phyloP scores from a whole-genome alignment of 2,888 invertebrate genomes.

The Aricia artaxerxes region DNA sequence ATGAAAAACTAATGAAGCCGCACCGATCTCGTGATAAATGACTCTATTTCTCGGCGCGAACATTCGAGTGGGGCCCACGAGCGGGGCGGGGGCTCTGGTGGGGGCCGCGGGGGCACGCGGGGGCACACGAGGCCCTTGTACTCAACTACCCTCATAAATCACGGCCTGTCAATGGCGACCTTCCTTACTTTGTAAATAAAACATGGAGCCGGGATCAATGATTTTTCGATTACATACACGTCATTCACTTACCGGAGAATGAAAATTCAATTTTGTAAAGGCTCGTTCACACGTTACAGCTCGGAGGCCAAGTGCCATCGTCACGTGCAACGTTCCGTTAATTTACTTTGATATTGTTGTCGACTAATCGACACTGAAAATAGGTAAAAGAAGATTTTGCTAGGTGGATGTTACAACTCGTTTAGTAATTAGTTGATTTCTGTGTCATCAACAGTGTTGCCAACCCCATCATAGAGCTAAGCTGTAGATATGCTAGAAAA shows the following conservation, averaged over 20 bases:
- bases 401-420: neutral
- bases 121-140: constrained; percentile 2
- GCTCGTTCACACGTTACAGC: neutral
- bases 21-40: neutral
- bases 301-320: neutral
- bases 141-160: constrained; percentile 28
- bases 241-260: constrained; percentile 16
- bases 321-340: neutral
- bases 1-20: constrained; percentile 25
- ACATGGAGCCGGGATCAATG: constrained; percentile 28
- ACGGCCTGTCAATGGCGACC: constrained; percentile 28
- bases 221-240: constrained; percentile 27
- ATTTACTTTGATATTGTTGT: neutral
- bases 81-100: neutral
- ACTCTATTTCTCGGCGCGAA: constrained; percentile 3
- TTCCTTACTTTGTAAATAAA: constrained; percentile 32
- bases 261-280: constrained; percentile 25
- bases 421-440: neutral
- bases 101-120: neutral
- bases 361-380: constrained; percentile 5
- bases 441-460: no score
- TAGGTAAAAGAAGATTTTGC: neutral
- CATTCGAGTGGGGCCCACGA: neutral
- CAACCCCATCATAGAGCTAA: no score
- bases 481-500: no score